These are phyloP conservation scores for Chloroceryle aenea DNA, from an alignment of 2,113 vertebrate species.

Conservation along the genomic window DNA sequence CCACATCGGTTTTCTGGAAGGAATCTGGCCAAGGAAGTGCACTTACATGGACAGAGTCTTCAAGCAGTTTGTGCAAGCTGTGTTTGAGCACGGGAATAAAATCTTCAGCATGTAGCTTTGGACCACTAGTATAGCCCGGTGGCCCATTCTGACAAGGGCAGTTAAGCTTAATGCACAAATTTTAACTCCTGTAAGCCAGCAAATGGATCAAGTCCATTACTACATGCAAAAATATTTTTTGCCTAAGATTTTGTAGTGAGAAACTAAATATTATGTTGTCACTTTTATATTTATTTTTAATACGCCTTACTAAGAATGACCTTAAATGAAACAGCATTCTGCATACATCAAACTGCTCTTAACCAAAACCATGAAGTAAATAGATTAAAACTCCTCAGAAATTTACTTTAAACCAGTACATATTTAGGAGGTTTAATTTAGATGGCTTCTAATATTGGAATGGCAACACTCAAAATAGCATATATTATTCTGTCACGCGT, in stretches of 20 bases:
- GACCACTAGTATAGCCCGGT: not conserved
- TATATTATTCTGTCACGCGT: conserved; percentile 29
- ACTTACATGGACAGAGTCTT: conserved; percentile 99
- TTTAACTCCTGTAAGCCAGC: conserved; percentile 73
- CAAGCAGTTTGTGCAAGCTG: conserved; percentile 92
- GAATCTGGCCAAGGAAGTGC: conserved; percentile 92
- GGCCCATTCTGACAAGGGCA: conserved; percentile 58
- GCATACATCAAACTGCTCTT: conserved; percentile 74
- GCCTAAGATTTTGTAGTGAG: conserved; percentile 76
- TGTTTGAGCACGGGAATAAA: conserved; percentile 89
- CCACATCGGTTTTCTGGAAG: conserved; percentile 98
- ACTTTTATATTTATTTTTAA: conserved; percentile 80
- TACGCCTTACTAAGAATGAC: conserved; percentile 82
- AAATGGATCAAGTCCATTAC: conserved; percentile 71
- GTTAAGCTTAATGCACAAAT: conserved; percentile 69
- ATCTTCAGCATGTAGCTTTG: conserved; percentile 77
- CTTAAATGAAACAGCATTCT: conserved; percentile 77
- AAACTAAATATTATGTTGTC: conserved; percentile 73
- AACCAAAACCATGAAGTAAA: conserved; percentile 74
- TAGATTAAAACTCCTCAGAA: conserved; percentile 78
- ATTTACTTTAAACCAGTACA: conserved; percentile 67
- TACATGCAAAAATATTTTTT: conserved; percentile 75
- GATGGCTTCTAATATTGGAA: conserved; percentile 42
- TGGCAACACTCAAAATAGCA: not conserved
- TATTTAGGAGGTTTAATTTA: conserved; percentile 66